Base-by-base conservation (phyloP, 2,113 vertebrate species). In the Capreolus pygargus region DNA sequence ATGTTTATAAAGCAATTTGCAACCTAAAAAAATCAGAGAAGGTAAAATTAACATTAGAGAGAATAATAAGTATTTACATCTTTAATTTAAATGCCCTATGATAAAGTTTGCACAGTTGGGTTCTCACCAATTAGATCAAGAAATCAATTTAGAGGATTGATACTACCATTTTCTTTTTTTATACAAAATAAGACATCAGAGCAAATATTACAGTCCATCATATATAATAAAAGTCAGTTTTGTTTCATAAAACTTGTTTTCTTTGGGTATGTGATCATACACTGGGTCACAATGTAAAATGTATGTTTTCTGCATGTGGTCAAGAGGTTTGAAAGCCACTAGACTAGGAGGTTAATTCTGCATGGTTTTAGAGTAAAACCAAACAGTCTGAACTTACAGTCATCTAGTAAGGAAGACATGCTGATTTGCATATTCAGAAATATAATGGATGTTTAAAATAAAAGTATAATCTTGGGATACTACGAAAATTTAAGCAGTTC, bases 1-100 rank as follows among this genome's bases (percentile, higher is more conserved):
- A 11, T 99, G 99, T 97, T 99, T 99, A 96, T 99, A 99, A 64
- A 99, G 99, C 95, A 99, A 99, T 95, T 99, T 99, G 97, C 99
- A 99, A 98, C 99, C 99, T 99, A 98, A 16, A 96, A 92, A 97
- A 93, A 89, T 28, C 15, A 96, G 86, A 85, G 96, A 95, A 97
- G n/a, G 97, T 79, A 94, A 97, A 97, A 91, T 94, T 89, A 96
- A 94, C 16, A 91, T 60, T 79, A 96, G 33, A n/a, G 33, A 93
- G 33, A 95, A 96, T 47, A 96, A 25, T 79, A 89, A 93, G 74
- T 93, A 78, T 60, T 27, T 92, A 52, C n/a, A 89, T 81, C 64
- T 95, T 95, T 96, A 84, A 97, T 78, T 86, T 91, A 95, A 86
- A 85, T 86, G 7, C 12, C 36, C n/a, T 58, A 78, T 10, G 55